These are phyloP conservation scores for Daktulosphaira vitifoliae DNA, from an alignment of 1,140 invertebrate species.

Conservation along the genomic window DNA sequence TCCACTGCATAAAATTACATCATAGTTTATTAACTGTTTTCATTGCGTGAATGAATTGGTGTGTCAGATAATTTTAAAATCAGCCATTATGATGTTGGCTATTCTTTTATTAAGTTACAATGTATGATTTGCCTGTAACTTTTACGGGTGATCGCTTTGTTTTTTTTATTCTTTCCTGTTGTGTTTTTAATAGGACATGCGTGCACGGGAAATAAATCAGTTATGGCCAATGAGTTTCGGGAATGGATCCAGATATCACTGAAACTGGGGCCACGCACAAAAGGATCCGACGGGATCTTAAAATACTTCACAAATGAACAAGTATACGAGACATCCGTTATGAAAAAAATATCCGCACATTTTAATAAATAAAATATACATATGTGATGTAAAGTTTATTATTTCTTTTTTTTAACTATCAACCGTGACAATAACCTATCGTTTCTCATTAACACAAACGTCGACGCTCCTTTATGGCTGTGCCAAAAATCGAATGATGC, in stretches of 20 bases:
- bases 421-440: conserved; percentile 33
- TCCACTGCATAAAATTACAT: too few relatives aligned
- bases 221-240: conserved; percentile 32
- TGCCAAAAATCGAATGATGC: conserved; percentile 29
- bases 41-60: too few relatives aligned
- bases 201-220: conserved; percentile 33
- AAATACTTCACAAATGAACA: background rate
- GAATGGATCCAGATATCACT: conserved; percentile 23
- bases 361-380: background rate
- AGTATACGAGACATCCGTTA: background rate
- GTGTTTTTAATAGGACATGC: conserved; percentile 26
- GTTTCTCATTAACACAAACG: conserved; percentile 31
- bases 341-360: conserved; percentile 26
- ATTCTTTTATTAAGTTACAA: too few relatives aligned
- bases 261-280: conserved; percentile 26
- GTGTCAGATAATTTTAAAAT: too few relatives aligned
- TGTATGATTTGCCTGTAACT: too few relatives aligned
- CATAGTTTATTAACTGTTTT: too few relatives aligned
- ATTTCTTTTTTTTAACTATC: conserved; percentile 6
- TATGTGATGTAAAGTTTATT: background rate
- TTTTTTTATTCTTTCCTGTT: background rate
- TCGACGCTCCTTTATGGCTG: conserved; percentile 25
- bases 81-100: too few relatives aligned
- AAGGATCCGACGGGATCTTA: conserved; percentile 13
- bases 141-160: too few relatives aligned